A percentile compares a stretch with the other conserved stretches of the same genome.
Evolutionary conservation across 2,113 vertebrate genomes (phyloP).

Genomic region (Chaetodon auriga): DNA sequence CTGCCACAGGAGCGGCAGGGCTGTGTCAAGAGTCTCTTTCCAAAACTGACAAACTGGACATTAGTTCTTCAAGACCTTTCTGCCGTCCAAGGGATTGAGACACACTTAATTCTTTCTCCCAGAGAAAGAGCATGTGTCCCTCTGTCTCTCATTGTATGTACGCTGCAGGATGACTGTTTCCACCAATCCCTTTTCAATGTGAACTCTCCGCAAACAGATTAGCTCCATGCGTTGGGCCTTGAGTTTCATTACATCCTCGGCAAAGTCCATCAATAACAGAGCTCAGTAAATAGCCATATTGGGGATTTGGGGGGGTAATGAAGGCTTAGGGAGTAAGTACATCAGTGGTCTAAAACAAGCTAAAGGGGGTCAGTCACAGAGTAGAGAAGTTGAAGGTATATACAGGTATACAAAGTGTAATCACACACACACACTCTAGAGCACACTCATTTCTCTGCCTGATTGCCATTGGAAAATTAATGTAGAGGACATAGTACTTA

Average conservation of each 20-base stretch:
- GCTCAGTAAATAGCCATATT: conserved; percentile 63
- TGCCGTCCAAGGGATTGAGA: conserved; percentile 30
- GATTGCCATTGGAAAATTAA: conserved; percentile 27
- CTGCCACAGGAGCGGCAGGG: conserved; percentile 60
- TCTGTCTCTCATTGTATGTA: conserved; percentile 31
- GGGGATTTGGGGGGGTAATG: conserved; percentile 50
- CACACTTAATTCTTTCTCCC: conserved; percentile 22
- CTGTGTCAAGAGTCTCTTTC: conserved; percentile 64
- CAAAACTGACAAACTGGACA: conserved; percentile 34
- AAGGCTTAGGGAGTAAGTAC: conserved; percentile 65
- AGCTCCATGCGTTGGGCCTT: conserved; percentile 27
- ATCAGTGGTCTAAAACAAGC: conserved; percentile 59
- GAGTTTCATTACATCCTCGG: conserved; percentile 40
- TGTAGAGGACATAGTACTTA: background rate
- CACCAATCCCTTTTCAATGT: conserved; percentile 27
- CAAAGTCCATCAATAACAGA: conserved; percentile 64
- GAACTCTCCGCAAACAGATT: conserved; percentile 34
- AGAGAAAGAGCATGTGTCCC: conserved; percentile 35
- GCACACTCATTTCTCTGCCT: conserved; percentile 15
- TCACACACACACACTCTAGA: conserved; percentile 23
- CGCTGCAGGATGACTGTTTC: conserved; percentile 54
- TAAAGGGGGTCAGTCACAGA: conserved; percentile 50
- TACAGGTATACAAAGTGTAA: conserved; percentile 66
- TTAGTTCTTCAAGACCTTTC: conserved; percentile 28
- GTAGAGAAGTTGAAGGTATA: conserved; percentile 59